Evolutionary conservation across 2,113 vertebrate species (phyloP), one percentile per base, ranked within the genome.

Genomic region (Leucopternis melanops): DNA sequence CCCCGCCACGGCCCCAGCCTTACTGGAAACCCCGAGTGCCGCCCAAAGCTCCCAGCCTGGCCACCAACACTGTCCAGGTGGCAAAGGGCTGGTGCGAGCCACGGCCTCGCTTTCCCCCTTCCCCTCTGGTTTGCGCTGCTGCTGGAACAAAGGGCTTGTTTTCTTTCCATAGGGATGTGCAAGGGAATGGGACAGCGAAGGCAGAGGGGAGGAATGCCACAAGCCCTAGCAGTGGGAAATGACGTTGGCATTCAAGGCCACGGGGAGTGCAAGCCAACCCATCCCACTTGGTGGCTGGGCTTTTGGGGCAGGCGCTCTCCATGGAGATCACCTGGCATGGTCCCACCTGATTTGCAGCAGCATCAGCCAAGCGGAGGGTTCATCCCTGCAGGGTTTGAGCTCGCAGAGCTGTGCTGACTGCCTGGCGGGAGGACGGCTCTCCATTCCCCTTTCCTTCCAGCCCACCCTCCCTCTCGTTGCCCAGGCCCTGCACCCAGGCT

Each of bases 21-120:
- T 98, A 97, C 98, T 98, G 97, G 97, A 98, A 98, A 91, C 69
- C 31, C 63, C 29, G 88, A 87, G 92, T 25, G 61, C 94, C 62
- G 78, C 90, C 87, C 92, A 9, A 34, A 2, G 16, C 57, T 83
- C 89, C 96, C 90, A 92, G 86, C 81, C 52, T 6, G 1, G 88
- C 16, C 81, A 13, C 75, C 58, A 20, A 45, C 59, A 0, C 57
- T 67, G 78, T 80, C 88, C 96, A 90, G 23, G 45, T 85, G 66
- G 69, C 88, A 36, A 44, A 11, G 75, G 50, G 62, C 72, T 45
- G 20, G 3, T 29, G 23, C 2, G 26, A 93, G 85, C 79, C 74
- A 8, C 0, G 29, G 57, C 42, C 52, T 65, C 3, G 5, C 74
- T 59, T 38, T 40, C 47, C 4, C n/a, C 22, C 32, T 69, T 62